Evolutionary conservation across 2,797 vertebrate species (phyloP), one percentile per base, ranked within the genome.

Genomic region (Melanotaenia parkinsoni): DNA sequence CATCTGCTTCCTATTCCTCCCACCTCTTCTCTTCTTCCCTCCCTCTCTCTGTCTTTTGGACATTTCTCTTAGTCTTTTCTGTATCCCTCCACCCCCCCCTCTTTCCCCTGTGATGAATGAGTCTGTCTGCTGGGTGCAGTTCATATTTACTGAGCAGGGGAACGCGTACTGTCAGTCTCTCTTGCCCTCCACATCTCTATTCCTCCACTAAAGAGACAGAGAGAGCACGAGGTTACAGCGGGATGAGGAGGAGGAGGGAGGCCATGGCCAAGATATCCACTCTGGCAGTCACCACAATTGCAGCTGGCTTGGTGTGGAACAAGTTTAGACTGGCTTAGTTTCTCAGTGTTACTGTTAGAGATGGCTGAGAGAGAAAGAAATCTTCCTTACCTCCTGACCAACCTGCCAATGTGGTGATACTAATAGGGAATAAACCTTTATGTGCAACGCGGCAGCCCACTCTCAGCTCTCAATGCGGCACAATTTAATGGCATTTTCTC

Each of bases 131-230:
- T 89, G 92, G 90, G 89, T 93, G 93, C 92, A 94, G 94, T 94
- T 95, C 95, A 95, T 95, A 95, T 95, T 95, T 94, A 95, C 94
- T 94, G 94, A 94, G 93, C 94, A 95, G 92, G 91, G 88, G 90
- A 94, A 94, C 91, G 83, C 92, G 88, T 88, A 93, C 93, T 95
- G 94, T 95, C 93, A 95, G 91, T 94, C 93, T 93, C 91, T 73
- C 91, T 93, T 90, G 82, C 93, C 93, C 93, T 94, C 92, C 91
- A 94, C 93, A 93, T 94, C 94, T 95, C 93, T 94, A 93, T 95
- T 88, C 91, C 84, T 83, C 79, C 83, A 81, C 93, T 94, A 94
- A 95, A 92, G 86, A 94, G 95, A 94, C 93, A 92, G 89, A 90
- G 76, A 74, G 93, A 91, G 93, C 92, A 91, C 93, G 93, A 94